phyloP scores from a whole-genome alignment of 2,888 invertebrate species.

The Dynastes grantii region DNA sequence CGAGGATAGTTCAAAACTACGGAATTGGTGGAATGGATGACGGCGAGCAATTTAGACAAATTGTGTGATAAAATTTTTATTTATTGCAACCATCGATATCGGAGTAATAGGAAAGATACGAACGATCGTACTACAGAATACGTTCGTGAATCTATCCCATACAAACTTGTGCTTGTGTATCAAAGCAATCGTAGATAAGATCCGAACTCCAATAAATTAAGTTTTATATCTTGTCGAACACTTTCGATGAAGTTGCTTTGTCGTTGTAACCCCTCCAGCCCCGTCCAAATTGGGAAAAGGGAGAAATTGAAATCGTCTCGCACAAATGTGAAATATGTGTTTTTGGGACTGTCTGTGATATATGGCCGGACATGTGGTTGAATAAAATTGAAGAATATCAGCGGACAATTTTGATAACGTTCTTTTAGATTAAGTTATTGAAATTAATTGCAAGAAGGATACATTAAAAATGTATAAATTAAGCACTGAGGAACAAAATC shows the following conservation, averaged over 20 bases:
- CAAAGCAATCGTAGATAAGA: slow-evolving; percentile 33
- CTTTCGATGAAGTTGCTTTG: slow-evolving; percentile 30
- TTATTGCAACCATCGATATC: slow-evolving; percentile 25
- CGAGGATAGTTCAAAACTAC: not conserved
- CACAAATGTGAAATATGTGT: slow-evolving; percentile 12
- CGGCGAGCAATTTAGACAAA: slow-evolving; percentile 32
- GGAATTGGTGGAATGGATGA: not conserved
- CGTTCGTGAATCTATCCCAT: not conserved
- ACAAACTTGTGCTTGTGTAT: slow-evolving; percentile 25
- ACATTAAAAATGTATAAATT: no score
- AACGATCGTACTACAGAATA: not conserved
- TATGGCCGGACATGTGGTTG: not conserved
- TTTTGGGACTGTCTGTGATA: not conserved
- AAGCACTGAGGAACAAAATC: no score
- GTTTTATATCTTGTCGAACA: slow-evolving; percentile 40
- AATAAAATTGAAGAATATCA: not conserved
- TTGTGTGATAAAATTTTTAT: slow-evolving; percentile 41
- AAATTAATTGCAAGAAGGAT: not conserved
- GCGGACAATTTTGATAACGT: not conserved
- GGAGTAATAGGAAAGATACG: slow-evolving; percentile 33
- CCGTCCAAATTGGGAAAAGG: not conserved
- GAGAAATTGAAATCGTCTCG: slow-evolving; percentile 10
- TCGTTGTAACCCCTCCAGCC: not conserved
- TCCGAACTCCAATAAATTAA: slow-evolving; percentile 32
- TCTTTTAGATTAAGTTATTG: not conserved